Conservation (phyloP, 2,797 vertebrate species). For the Setipinna tenuifilis region DNA sequence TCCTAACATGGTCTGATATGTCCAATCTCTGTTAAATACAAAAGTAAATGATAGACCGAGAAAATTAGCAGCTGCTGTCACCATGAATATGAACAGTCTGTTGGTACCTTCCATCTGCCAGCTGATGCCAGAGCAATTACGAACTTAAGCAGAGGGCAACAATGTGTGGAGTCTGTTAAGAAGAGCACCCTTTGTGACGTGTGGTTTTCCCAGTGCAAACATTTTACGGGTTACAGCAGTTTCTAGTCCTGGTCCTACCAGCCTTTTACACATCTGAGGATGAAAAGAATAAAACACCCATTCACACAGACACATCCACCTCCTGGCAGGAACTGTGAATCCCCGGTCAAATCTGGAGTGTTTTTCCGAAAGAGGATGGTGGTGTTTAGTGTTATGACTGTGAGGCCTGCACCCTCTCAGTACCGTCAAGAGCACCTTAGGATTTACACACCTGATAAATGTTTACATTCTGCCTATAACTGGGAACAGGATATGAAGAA, state of each 20-base stretch:
- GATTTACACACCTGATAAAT: slow-evolving; percentile 32
- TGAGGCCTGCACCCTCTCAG: slow-evolving; percentile 35
- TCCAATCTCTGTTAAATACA: not conserved
- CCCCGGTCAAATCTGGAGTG: not conserved
- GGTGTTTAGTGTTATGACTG: slow-evolving; percentile 26
- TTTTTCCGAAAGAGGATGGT: slow-evolving; percentile 10
- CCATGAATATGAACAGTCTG: not conserved
- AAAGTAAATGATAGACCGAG: not conserved
- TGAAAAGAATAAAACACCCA: not conserved
- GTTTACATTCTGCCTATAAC: slow-evolving; percentile 34
- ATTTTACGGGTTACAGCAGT: slow-evolving; percentile 50
- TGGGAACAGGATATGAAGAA: slow-evolving; percentile 19
- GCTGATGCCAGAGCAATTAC: not conserved
- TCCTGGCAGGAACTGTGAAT: not conserved
- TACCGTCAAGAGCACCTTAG: slow-evolving; percentile 36
- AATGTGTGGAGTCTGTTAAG: not conserved
- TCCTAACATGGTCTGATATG: not conserved
- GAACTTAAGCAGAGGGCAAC: not conserved
- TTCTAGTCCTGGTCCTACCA: not conserved
- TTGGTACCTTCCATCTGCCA: not conserved
- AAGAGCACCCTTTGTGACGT: not conserved
- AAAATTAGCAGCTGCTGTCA: slow-evolving; percentile 1
- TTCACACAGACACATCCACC: not conserved
- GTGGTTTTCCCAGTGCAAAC: not conserved
- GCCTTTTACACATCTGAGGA: not conserved